phyloP scores from a whole-genome alignment of 2,113 vertebrate genomes.

The Ceyx melanurus region DNA sequence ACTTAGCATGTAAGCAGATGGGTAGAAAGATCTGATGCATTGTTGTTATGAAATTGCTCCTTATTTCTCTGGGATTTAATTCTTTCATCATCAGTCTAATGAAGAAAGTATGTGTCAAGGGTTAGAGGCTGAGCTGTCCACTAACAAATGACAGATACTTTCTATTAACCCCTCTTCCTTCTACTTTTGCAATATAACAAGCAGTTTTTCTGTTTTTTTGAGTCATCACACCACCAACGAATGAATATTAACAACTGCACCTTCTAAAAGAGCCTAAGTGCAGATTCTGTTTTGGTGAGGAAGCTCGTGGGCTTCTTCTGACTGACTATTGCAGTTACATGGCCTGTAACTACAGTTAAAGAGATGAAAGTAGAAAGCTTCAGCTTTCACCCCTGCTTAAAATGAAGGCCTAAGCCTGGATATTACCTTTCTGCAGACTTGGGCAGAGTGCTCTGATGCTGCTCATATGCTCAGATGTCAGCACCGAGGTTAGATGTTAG shows the following conservation, averaged over 20 bases:
- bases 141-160: background rate
- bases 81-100: background rate
- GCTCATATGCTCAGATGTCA: background rate
- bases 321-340: background rate
- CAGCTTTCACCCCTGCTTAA: background rate
- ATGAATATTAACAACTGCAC: background rate
- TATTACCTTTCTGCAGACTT: constrained; percentile 3
- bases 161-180: background rate
- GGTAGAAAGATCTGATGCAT: background rate
- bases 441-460: background rate
- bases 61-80: constrained; percentile 5
- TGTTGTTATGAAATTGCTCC: background rate
- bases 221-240: background rate
- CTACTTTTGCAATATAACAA: background rate
- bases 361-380: background rate
- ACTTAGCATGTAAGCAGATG: background rate
- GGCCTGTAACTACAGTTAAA: background rate
- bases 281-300: background rate
- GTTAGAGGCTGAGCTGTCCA: background rate
- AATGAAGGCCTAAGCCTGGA: background rate
- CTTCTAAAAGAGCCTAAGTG: background rate
- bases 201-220: background rate
- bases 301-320: background rate
- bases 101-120: background rate
- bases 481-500: background rate